Conservation (phyloP, 2,113 vertebrate species). For the Caranx ignobilis region DNA sequence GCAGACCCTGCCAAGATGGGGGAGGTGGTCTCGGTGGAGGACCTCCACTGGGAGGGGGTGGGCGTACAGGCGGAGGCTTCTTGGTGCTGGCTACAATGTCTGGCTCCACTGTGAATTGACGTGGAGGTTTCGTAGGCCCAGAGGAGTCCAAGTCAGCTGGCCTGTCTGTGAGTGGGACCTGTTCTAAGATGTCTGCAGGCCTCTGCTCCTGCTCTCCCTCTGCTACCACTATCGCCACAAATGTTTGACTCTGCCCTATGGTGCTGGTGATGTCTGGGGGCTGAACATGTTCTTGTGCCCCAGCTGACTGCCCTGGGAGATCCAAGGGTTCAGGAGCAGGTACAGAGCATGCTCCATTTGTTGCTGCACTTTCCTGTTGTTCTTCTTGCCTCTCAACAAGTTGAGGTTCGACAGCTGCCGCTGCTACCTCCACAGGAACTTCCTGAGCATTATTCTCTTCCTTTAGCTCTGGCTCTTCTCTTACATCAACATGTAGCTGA, state of each 20-base stretch:
- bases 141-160: slow-evolving; percentile 80
- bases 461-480: slow-evolving; percentile 35
- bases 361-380: slow-evolving; percentile 34
- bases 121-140: slow-evolving; percentile 90
- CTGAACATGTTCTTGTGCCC: slow-evolving; percentile 62
- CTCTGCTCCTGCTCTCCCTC: slow-evolving; percentile 73
- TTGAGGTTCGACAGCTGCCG: slow-evolving; percentile 31
- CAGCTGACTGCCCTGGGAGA: slow-evolving; percentile 28
- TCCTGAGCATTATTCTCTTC: slow-evolving; percentile 57
- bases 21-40: slow-evolving; percentile 95
- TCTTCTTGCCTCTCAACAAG: slow-evolving; percentile 44
- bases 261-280: slow-evolving; percentile 84
- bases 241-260: slow-evolving; percentile 60
- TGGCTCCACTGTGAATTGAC: slow-evolving; percentile 92
- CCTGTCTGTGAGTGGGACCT: slow-evolving; percentile 74
- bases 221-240: slow-evolving; percentile 39
- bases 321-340: slow-evolving; percentile 39
- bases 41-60: slow-evolving; percentile 88
- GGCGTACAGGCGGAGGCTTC: slow-evolving; percentile 91
- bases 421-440: slow-evolving; percentile 66
- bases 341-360: slow-evolving; percentile 47
- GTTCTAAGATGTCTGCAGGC: slow-evolving; percentile 84
- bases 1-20: slow-evolving; percentile 89
- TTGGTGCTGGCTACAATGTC: slow-evolving; percentile 99
- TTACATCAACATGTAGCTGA: slow-evolving; percentile 65